phyloP scores from a whole-genome alignment of 2,888 invertebrate genomes.

The Alloplasta piceator region DNA sequence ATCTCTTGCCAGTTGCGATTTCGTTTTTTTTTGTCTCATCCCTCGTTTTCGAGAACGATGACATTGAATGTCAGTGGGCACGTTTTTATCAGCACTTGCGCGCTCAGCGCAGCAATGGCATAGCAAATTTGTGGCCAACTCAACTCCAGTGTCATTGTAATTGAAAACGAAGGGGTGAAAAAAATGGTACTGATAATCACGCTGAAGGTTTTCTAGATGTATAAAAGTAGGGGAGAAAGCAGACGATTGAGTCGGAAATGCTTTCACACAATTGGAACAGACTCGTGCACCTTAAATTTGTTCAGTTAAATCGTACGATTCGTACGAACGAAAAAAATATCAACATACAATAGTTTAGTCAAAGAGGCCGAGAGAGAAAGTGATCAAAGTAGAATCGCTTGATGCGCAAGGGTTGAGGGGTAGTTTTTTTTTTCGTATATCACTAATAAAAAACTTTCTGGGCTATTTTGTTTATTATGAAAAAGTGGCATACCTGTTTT shows the following conservation, averaged over 20 bases:
- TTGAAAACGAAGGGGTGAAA: slow-evolving; percentile 28
- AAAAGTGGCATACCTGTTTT: slow-evolving; percentile 76
- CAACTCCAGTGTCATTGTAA: slow-evolving; percentile 54
- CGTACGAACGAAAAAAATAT: neutral
- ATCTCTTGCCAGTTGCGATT: slow-evolving; percentile 13
- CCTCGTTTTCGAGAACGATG: slow-evolving; percentile 47
- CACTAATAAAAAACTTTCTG: slow-evolving; percentile 11
- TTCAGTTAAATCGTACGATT: slow-evolving; percentile 10
- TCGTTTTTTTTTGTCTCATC: neutral
- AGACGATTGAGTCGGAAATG: slow-evolving; percentile 26
- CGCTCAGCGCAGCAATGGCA: slow-evolving; percentile 66
- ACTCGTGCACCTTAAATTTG: slow-evolving; percentile 20
- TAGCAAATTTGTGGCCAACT: slow-evolving; percentile 29
- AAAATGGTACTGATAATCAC: slow-evolving; percentile 20
- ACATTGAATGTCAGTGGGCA: slow-evolving; percentile 48
- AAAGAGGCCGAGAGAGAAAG: neutral
- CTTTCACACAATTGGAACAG: slow-evolving; percentile 32
- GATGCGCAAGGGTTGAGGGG: slow-evolving; percentile 10
- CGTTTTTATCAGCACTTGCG: slow-evolving; percentile 52
- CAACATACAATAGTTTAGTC: slow-evolving; percentile 19
- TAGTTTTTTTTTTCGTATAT: slow-evolving; percentile 6
- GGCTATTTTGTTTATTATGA: slow-evolving; percentile 29
- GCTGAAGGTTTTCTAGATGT: slow-evolving; percentile 26
- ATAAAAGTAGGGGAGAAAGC: slow-evolving; percentile 5
- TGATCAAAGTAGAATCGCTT: slow-evolving; percentile 18